Conservation (phyloP, 2,113 vertebrate species). For the Nesospiza acunhae region DNA sequence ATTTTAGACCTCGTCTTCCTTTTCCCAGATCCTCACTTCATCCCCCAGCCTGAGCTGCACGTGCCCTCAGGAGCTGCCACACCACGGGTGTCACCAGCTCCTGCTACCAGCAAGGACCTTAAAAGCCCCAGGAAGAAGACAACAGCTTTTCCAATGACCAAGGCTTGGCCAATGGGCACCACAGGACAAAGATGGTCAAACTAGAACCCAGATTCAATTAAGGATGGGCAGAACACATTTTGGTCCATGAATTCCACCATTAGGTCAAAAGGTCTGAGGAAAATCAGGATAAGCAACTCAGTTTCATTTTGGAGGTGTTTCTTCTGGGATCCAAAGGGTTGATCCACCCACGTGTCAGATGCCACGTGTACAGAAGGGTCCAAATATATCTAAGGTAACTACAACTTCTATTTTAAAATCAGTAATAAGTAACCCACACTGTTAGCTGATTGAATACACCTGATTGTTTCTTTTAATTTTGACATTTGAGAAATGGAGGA, state of each 20-base stretch:
- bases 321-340: background rate
- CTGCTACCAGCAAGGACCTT: background rate
- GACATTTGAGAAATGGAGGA: background rate
- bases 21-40: background rate
- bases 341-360: background rate
- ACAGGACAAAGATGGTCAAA: background rate
- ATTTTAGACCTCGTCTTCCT: background rate
- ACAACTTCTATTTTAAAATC: background rate
- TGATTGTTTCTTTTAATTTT: background rate
- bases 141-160: background rate
- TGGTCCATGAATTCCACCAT: background rate
- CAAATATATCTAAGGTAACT: background rate
- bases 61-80: too few relatives aligned
- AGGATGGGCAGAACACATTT: background rate
- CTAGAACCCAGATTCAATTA: background rate
- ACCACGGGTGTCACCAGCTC: background rate
- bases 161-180: too few relatives aligned
- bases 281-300: background rate
- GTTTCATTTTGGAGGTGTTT: background rate
- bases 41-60: rapidly evolving
- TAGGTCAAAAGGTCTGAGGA: background rate
- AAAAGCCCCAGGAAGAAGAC: background rate
- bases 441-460: background rate
- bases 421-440: background rate
- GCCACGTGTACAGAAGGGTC: background rate